phyloP scores from a whole-genome alignment of 2,113 vertebrate species.

The Echinops telfairi region DNA sequence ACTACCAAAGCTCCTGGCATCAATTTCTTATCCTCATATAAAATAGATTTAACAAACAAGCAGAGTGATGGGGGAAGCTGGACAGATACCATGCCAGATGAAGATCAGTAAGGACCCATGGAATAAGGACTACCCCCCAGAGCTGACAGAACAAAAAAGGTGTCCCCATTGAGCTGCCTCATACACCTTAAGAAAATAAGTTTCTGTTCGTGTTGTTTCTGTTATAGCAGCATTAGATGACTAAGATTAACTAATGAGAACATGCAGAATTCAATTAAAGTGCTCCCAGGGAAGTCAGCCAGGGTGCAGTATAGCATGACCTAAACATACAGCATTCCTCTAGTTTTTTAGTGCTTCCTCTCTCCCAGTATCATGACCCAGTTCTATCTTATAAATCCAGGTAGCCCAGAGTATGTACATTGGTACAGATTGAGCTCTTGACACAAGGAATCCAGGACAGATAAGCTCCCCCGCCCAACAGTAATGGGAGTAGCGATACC shows the following conservation, averaged over 20 bases:
- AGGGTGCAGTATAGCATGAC: too few relatives aligned
- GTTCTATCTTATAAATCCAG: too few relatives aligned
- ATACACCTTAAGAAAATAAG: neutral
- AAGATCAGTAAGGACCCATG: neutral
- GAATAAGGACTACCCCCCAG: neutral
- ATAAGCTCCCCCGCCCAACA: too few relatives aligned
- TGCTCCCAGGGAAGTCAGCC: neutral
- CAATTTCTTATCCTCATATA: neutral
- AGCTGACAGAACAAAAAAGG: neutral
- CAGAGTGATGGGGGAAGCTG: neutral
- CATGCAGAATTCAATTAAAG: neutral
- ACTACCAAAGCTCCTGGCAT: too few relatives aligned
- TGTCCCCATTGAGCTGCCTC: neutral
- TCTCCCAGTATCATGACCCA: too few relatives aligned
- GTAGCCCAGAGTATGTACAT: too few relatives aligned
- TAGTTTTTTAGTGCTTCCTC: too few relatives aligned
- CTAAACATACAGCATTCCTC: too few relatives aligned
- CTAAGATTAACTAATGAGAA: neutral
- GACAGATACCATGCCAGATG: neutral
- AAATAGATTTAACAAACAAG: neutral
- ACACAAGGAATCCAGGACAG: too few relatives aligned
- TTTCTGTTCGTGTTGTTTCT: neutral
- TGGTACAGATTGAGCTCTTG: too few relatives aligned
- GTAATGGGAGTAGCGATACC: too few relatives aligned
- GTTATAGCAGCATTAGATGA: neutral